A percentile compares a stretch with the other conserved stretches of the same genome.
phyloP scores from a whole-genome alignment of 2,888 invertebrate genomes.

The Ormyrus pomaceus region DNA sequence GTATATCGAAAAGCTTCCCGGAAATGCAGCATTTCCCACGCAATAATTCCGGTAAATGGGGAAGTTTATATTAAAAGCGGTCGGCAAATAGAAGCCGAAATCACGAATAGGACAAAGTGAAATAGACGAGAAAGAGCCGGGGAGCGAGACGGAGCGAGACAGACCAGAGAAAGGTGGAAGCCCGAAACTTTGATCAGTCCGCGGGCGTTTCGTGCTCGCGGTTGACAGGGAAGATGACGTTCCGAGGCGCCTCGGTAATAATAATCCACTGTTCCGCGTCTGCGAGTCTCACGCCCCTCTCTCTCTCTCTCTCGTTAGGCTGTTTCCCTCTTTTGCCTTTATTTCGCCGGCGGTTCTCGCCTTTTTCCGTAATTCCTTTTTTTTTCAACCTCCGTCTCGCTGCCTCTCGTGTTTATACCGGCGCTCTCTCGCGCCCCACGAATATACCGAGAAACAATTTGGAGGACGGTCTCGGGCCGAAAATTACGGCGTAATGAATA shows the following conservation, averaged over 20 bases:
- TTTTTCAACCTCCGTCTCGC: background rate
- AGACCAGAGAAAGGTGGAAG: background rate
- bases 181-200: slow-evolving; percentile 39
- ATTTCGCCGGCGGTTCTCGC: slow-evolving; percentile 11
- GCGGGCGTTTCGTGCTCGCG: slow-evolving; percentile 19
- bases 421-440: background rate
- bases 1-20: background rate
- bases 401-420: background rate
- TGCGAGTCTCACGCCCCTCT: background rate
- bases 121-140: background rate
- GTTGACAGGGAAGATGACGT: slow-evolving; percentile 35
- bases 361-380: too few relatives aligned
- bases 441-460: slow-evolving; percentile 53
- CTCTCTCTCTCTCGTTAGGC: background rate
- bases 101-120: background rate
- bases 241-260: slow-evolving; percentile 34
- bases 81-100: slow-evolving; percentile 34
- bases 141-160: background rate
- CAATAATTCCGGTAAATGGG: slow-evolving; percentile 25
- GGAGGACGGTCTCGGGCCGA: slow-evolving; percentile 15
- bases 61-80: slow-evolving; percentile 37
- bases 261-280: slow-evolving; percentile 25
- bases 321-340: background rate
- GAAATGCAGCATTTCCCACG: background rate
- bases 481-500: slow-evolving; percentile 56